Evolutionary conservation across 2,888 invertebrate species (phyloP), one percentile per base, ranked within the genome.

Genomic region (Cephus nigrinus): DNA sequence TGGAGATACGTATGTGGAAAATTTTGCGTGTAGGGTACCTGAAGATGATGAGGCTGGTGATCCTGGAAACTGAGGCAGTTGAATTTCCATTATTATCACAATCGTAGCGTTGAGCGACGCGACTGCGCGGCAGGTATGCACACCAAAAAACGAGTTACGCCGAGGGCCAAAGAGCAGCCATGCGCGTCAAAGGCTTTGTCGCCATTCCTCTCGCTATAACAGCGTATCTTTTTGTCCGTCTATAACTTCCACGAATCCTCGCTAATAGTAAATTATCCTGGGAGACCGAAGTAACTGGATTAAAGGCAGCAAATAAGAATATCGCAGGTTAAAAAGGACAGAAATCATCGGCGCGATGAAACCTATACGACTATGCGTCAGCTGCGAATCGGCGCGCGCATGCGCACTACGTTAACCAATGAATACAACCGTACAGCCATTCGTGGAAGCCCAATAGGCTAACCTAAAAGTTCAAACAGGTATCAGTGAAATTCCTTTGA

Each of bases 101-200:
- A 71, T 71, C 31, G 71, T 23, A 33, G 32, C 32, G 71, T 71
- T 71, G 71, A 71, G 9, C 33, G 30, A n/a, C 31, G 71, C 71
- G 73, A 74, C 79, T 69, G n/a, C 36, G 36, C 71, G 32, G 32
- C 71, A 77, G 81, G 79, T 81, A 81, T 81, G 82, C 80, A 76
- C 23, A 55, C 76, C 76, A 80, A 82, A 83, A 80, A 84, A 85
- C 81, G 76, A 31, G 77, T 83, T 73, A 80, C 77, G 80, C 75
- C 78, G 74, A 76, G 77, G 75, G 75, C 78, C 81, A 68, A 78
- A 76, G 79, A 75, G 74, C 85, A 84, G 75, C 77, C 85, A 85
- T 85, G 85, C 86, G 85, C 80, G 79, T 86, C 82, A 82, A 83
- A 80, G 79, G 76, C 83, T 84, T 85, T 86, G 85, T 84, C 84